Evolutionary conservation across 2,113 vertebrate species (phyloP).

Genomic region (Todiramphus chloris): DNA sequence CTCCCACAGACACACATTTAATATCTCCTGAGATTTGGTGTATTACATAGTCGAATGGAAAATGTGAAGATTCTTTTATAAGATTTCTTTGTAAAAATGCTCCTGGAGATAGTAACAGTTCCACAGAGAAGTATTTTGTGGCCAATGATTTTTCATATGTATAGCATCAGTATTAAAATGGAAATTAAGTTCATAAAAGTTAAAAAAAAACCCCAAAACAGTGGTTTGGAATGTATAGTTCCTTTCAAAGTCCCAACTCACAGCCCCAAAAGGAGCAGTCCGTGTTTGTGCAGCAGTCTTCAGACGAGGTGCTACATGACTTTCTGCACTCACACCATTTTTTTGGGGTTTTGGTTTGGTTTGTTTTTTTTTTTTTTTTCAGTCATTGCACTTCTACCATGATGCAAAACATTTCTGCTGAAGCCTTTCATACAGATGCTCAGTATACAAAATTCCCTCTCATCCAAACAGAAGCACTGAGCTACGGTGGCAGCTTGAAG

Average conservation of each 20-base stretch:
- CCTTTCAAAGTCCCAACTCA: neutral
- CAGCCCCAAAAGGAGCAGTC: neutral
- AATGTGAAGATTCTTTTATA: neutral
- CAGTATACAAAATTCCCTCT: neutral
- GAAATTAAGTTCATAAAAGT: slow-evolving; percentile 11
- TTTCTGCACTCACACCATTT: accelerated
- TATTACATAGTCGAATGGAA: neutral
- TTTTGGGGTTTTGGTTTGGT: too few relatives aligned
- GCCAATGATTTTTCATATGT: neutral
- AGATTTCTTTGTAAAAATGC: neutral
- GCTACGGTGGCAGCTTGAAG: neutral
- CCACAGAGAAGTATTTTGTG: neutral
- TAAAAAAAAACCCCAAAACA: neutral
- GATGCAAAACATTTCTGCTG: neutral
- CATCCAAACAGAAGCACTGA: neutral
- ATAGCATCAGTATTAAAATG: neutral
- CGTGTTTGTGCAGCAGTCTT: neutral
- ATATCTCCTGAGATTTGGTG: slow-evolving; percentile 30
- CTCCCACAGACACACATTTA: slow-evolving; percentile 46
- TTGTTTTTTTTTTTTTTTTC: neutral
- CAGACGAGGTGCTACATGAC: neutral
- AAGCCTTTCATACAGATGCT: neutral
- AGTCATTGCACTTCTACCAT: neutral
- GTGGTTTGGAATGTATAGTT: neutral
- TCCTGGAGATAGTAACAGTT: slow-evolving; percentile 10